Conservation (phyloP, 2,888 invertebrate species). For the Hypercompe scribonia region DNA sequence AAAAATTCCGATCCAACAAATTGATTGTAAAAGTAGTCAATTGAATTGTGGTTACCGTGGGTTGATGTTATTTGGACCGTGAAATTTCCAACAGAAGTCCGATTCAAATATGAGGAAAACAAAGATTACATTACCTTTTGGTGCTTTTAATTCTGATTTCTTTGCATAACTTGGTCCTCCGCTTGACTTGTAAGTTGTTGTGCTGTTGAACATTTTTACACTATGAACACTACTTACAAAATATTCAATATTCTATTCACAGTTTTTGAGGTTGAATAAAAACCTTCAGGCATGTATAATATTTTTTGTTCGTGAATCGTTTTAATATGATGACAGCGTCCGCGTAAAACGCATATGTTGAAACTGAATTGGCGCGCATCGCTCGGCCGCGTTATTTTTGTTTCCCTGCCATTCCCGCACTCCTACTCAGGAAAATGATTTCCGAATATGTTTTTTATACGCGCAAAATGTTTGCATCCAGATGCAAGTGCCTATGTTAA, state of each 20-base stretch:
- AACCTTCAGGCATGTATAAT: constrained; percentile 35
- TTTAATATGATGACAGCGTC: constrained; percentile 66
- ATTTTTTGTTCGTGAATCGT: constrained; percentile 53
- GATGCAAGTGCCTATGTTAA: not conserved
- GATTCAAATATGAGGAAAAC: constrained; percentile 44
- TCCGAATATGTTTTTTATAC: constrained; percentile 43
- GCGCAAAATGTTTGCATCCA: constrained; percentile 19
- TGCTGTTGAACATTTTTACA: constrained; percentile 71
- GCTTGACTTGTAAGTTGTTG: constrained; percentile 64
- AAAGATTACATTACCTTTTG: constrained; percentile 61
- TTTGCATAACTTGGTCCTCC: constrained; percentile 56
- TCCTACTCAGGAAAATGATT: constrained; percentile 76
- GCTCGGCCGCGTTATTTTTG: constrained; percentile 79
- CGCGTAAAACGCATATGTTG: constrained; percentile 68
- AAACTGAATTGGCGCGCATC: constrained; percentile 67
- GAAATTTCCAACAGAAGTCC: constrained; percentile 52
- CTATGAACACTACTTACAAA: constrained; percentile 25
- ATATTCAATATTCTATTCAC: constrained; percentile 40
- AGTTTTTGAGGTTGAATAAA: constrained; percentile 45
- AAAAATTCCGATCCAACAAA: constrained; percentile 53
- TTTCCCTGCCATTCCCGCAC: constrained; percentile 63
- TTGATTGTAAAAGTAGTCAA: constrained; percentile 61
- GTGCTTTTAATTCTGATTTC: constrained; percentile 52
- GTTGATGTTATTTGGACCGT: constrained; percentile 56
- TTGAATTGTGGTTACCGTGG: constrained; percentile 63